These are phyloP conservation scores for Caenorhabditis sp. DNA, from an alignment of 2,888 invertebrate genomes.

Conservation along the genomic window DNA sequence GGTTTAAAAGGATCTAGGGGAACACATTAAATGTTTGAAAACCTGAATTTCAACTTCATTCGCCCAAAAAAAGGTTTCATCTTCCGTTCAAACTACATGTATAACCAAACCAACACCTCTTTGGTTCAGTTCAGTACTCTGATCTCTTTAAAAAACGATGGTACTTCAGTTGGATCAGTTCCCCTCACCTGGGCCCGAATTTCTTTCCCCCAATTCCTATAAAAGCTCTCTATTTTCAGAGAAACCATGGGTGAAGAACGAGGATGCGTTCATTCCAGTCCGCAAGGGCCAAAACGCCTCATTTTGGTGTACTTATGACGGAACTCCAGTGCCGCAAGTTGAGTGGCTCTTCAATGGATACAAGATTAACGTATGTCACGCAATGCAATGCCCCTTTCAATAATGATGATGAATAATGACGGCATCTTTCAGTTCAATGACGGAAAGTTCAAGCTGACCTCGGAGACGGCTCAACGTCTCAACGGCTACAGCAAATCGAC, in stretches of 20 bases:
- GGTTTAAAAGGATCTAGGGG: no score
- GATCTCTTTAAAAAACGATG: no score
- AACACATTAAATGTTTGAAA: no score
- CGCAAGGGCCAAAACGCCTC: constrained; percentile 60
- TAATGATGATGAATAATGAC: constrained; percentile 36
- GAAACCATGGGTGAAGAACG: constrained; percentile 69
- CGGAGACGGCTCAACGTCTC: constrained; percentile 57
- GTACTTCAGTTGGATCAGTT: not conserved
- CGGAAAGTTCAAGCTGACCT: constrained; percentile 58
- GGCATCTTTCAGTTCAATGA: constrained; percentile 57
- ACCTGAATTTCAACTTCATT: no score
- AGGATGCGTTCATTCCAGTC: constrained; percentile 67
- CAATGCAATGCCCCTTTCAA: no score
- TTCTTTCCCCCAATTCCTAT: not conserved
- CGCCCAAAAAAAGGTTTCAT: no score
- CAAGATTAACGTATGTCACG: constrained; percentile 67
- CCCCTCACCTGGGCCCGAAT: constrained; percentile 6
- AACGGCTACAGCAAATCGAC: constrained; percentile 57
- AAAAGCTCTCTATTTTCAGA: constrained; percentile 54
- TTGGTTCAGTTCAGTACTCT: no score
- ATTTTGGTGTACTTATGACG: constrained; percentile 72
- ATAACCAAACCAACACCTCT: not conserved
- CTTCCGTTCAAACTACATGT: not conserved
- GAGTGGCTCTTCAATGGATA: constrained; percentile 75
- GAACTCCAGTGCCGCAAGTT: constrained; percentile 70